Conservation (phyloP, 2,113 vertebrate genomes). For the Tenebrosternarchus preto region DNA sequence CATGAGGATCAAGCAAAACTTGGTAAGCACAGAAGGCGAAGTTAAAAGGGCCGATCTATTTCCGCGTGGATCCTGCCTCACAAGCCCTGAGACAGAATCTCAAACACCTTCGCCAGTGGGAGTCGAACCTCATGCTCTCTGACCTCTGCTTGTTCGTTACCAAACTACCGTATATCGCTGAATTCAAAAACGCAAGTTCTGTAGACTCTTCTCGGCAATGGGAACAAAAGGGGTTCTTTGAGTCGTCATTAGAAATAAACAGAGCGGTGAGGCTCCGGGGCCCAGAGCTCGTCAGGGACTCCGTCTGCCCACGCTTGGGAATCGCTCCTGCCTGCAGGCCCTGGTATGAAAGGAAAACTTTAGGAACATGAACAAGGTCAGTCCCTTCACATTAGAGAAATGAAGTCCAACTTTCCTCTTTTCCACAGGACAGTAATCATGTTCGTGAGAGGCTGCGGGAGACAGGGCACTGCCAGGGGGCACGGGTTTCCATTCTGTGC, state of each 20-base stretch:
- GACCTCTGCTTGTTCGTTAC: constrained; percentile 13
- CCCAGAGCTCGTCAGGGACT: constrained; percentile 51
- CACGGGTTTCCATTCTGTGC: background rate
- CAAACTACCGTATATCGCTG: constrained; percentile 6
- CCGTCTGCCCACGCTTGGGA: no score
- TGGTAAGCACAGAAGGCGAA: background rate
- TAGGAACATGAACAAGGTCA: constrained; percentile 15
- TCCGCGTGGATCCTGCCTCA: background rate
- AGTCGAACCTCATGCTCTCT: background rate
- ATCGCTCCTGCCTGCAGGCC: no score
- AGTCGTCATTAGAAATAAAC: constrained; percentile 19
- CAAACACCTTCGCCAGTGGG: background rate
- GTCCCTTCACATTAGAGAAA: background rate
- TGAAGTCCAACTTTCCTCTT: background rate
- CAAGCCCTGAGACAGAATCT: background rate
- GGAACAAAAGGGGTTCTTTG: constrained; percentile 5
- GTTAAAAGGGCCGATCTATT: background rate
- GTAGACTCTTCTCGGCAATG: background rate
- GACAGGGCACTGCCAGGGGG: no score
- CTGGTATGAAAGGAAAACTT: background rate
- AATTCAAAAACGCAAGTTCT: background rate
- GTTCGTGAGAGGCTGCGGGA: background rate
- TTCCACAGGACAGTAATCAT: background rate
- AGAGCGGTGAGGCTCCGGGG: constrained; percentile 42
- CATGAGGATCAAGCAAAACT: background rate